Base-by-base conservation (phyloP, 2,888 invertebrate species). In the Volucella bombylans region DNA sequence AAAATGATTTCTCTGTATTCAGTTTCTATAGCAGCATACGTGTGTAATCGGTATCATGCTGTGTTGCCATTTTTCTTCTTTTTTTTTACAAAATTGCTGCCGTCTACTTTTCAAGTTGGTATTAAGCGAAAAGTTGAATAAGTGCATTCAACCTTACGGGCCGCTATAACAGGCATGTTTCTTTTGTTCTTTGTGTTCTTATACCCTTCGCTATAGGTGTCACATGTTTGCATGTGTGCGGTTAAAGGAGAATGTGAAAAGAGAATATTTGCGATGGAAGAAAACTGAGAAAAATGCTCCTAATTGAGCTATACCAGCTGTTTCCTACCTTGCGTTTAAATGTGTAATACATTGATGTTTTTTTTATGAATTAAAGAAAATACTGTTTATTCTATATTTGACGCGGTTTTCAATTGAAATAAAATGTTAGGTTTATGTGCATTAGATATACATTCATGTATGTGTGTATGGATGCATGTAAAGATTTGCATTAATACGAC, bases 111-210 rank as follows among this genome's bases (percentile, higher is more conserved):
- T 8, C 14, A 11, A 14, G 10, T 15, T 14, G 47, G 38, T 39
- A 45, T 1, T 57, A 74, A 69, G 57, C 65, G 65, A 65, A 18
- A 55, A 67, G 10, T 50, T 69, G 65, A 15, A 68, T 64, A 76
- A 81, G 85, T 85, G 76, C 85, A 72, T 85, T 85, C 85, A 85
- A 85, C 85, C 81, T 81, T 81, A 72, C 81, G 43, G 64, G 67
- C 57, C 52, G 38, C 72, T 82, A 82, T 80, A n/a, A 81, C 85
- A 85, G 76, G 85, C 81, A 76, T 85, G 67, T 76, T 61, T 55
- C 15, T 67, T 49, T 64, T 38, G 55, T 78, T 57, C 59, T n/a
- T 59, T 39, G 8, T 2, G 14, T 54, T 41, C 6, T 15, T 15
- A 2, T 52, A 23, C 15, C 74, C 57, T 64, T 64, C 54, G 31